phyloP scores from a whole-genome alignment of 2,797 vertebrate species.

The Triplophysa yarkandensis region DNA sequence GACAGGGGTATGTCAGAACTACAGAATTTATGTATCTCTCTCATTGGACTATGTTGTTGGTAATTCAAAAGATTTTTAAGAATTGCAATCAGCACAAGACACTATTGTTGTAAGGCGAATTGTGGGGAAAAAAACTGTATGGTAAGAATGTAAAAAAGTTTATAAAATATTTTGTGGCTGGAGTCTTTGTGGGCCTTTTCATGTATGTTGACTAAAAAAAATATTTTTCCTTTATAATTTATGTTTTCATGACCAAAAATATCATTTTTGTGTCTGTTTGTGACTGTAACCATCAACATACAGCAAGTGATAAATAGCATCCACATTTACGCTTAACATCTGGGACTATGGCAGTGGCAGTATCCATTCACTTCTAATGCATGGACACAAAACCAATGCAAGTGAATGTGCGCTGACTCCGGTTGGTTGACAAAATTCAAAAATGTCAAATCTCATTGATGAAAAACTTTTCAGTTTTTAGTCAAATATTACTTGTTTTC shows the following conservation, averaged over 20 bases:
- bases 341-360: too few relatives aligned
- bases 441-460: too few relatives aligned
- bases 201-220: not conserved
- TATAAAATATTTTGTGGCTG: not conserved
- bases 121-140: not conserved
- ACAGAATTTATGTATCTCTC: not conserved
- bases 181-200: not conserved
- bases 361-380: too few relatives aligned
- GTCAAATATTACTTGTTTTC: too few relatives aligned
- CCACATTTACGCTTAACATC: not conserved
- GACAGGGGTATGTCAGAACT: not conserved
- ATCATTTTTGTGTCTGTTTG: not conserved
- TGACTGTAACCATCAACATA: not conserved
- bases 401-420: too few relatives aligned
- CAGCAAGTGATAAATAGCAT: not conserved
- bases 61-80: not conserved
- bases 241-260: not conserved
- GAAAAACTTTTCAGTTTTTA: too few relatives aligned
- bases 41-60: not conserved
- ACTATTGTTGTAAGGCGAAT: not conserved
- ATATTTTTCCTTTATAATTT: not conserved
- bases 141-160: not conserved
- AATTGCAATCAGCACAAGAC: conserved; percentile 2
- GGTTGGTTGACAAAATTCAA: too few relatives aligned
- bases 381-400: too few relatives aligned